Conservation (phyloP, 2,888 invertebrate genomes). For the Trisateles emortualis region DNA sequence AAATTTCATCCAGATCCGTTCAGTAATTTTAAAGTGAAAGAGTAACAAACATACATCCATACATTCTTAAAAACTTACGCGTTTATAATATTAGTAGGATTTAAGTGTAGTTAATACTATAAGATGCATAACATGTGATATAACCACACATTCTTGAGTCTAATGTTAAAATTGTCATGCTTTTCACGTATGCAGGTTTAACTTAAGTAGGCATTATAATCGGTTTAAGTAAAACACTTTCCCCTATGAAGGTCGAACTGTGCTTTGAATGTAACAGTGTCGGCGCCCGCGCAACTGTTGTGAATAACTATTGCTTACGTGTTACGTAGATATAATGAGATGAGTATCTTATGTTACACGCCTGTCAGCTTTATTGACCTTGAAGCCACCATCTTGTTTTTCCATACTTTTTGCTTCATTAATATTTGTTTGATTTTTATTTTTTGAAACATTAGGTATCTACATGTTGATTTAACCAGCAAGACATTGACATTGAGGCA, state of each 20-base stretch:
- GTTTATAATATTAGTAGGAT: too few relatives aligned
- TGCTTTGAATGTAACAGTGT: constrained; percentile 62
- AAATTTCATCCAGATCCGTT: too few relatives aligned
- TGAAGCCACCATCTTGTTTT: neutral
- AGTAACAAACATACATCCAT: too few relatives aligned
- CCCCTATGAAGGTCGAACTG: constrained; percentile 72
- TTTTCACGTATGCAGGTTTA: constrained; percentile 43
- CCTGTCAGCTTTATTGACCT: constrained; percentile 15
- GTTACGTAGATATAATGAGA: constrained; percentile 47
- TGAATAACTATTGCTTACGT: constrained; percentile 44
- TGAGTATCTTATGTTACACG: constrained; percentile 16
- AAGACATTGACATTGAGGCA: too few relatives aligned
- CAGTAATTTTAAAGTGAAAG: too few relatives aligned
- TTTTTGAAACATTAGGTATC: too few relatives aligned
- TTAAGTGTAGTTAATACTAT: too few relatives aligned
- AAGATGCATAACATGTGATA: constrained; percentile 1
- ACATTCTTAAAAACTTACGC: too few relatives aligned
- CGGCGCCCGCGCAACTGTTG: constrained; percentile 54
- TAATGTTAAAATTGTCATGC: constrained; percentile 33
- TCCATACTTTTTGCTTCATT: neutral
- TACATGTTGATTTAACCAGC: too few relatives aligned
- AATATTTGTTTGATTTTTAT: neutral
- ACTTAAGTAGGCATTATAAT: constrained; percentile 59
- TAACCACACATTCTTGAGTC: constrained; percentile 5
- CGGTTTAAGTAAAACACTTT: constrained; percentile 77